Percentiles rank a stretch among this genome's conserved stretches.
These are phyloP conservation scores for Pseudomugil gertrudae DNA, from an alignment of 2,797 vertebrate species.

Conservation along the genomic window DNA sequence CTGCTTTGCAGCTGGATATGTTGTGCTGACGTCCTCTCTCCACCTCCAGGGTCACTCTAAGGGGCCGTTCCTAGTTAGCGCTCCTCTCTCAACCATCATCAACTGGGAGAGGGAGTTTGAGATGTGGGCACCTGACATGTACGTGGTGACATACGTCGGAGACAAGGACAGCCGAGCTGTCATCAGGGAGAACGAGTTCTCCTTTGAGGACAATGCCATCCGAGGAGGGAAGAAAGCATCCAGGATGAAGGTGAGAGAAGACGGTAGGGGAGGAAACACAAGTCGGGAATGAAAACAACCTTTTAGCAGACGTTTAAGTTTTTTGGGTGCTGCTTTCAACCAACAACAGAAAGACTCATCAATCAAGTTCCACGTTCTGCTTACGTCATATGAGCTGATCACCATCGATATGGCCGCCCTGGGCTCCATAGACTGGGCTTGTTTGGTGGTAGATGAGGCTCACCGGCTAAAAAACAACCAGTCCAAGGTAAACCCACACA, in stretches of 20 bases:
- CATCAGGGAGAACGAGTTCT: conserved; percentile 97
- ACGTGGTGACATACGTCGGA: conserved; percentile 96
- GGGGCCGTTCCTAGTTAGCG: conserved; percentile 96
- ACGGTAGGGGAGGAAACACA: conserved; percentile 86
- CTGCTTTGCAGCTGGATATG: background rate
- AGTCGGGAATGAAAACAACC: conserved; percentile 31
- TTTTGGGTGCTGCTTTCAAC: background rate
- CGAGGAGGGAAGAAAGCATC: conserved; percentile 96
- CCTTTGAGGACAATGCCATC: conserved; percentile 96
- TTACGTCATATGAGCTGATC: conserved; percentile 96
- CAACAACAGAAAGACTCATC: conserved; percentile 95
- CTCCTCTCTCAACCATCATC: conserved; percentile 97
- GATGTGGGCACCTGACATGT: conserved; percentile 99
- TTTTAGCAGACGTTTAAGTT: background rate
- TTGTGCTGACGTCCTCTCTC: background rate
- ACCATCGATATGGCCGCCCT: conserved; percentile 97
- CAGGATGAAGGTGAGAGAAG: conserved; percentile 90
- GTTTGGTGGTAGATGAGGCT: conserved; percentile 97
- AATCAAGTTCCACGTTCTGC: conserved; percentile 95
- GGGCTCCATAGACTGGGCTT: conserved; percentile 98
- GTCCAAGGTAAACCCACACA: conserved; percentile 90
- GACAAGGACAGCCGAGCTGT: conserved; percentile 98
- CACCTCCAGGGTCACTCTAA: conserved; percentile 95
- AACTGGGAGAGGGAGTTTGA: conserved; percentile 99
- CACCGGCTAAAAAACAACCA: conserved; percentile 99